phyloP scores from a whole-genome alignment of 2,888 invertebrate species.

The Uloborus plumipes region DNA sequence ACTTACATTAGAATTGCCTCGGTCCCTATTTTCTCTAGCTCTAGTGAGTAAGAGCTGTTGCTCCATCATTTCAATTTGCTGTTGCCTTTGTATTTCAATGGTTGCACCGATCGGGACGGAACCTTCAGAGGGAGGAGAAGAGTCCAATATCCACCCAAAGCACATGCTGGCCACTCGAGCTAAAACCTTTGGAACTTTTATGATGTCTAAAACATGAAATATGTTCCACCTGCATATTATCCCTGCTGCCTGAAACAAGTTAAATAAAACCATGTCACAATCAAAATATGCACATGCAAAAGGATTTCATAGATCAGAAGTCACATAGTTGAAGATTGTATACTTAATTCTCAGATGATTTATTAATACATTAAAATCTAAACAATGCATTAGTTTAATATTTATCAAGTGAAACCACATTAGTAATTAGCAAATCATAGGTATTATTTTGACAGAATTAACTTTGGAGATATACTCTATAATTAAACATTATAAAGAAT shows the following conservation, averaged over 20 bases:
- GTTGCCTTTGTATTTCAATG: slow-evolving; percentile 74
- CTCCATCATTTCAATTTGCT: slow-evolving; percentile 73
- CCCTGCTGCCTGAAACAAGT: slow-evolving; percentile 71
- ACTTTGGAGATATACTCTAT: too few species aligned
- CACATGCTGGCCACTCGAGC: slow-evolving; percentile 69
- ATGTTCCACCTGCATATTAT: slow-evolving; percentile 73
- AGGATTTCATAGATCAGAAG: too few species aligned
- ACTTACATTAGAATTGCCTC: slow-evolving; percentile 33
- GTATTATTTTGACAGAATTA: too few species aligned
- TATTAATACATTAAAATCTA: too few species aligned
- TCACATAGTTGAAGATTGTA: too few species aligned
- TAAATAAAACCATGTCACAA: not conserved
- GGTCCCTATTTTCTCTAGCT: slow-evolving; percentile 67
- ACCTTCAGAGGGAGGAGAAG: slow-evolving; percentile 71
- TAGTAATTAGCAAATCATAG: too few species aligned
- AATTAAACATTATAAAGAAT: too few species aligned
- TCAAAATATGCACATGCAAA: too few species aligned
- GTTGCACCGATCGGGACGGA: slow-evolving; percentile 74
- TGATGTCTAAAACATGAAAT: slow-evolving; percentile 71
- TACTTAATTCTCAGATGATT: too few species aligned
- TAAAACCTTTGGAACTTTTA: slow-evolving; percentile 72
- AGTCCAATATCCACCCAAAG: slow-evolving; percentile 72
- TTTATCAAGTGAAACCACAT: too few species aligned
- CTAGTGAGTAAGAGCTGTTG: slow-evolving; percentile 72
- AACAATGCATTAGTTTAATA: too few species aligned